Base-by-base conservation (phyloP, 2,797 vertebrate genomes). In the Toxotes lorentzi region DNA sequence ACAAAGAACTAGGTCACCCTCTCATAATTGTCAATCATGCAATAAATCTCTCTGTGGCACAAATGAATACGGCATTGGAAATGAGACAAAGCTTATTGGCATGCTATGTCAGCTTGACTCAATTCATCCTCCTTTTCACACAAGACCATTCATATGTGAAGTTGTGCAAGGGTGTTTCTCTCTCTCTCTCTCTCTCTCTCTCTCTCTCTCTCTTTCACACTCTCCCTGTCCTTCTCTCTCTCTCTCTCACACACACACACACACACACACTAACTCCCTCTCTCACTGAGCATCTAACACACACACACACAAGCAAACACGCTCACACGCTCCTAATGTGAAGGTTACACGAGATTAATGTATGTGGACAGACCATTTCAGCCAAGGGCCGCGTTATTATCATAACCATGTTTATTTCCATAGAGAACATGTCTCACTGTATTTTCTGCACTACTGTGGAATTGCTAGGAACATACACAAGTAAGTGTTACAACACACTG, bases 21-120 rank as follows among this genome's bases (percentile, higher is more conserved):
- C 96, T 96, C 95, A 96, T 96, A 96, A 96, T 97, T 97, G 96
- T 96, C 96, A 96, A 97, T 96, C 96, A 96, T 96, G 95, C 95
- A 97, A 96, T 96, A 97, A 96, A 97, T 96, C 95, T 96, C 93
- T 94, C 92, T 94, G 94, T 95, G 95, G 93, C 95, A 93, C 94
- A 96, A 96, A 96, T 96, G 95, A 96, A 96, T 96, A 93, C 94
- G 86, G 95, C 95, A 94, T 95, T 95, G 94, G 94, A 92, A 96
- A 95, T 95, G 95, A 96, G 95, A 97, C 96, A 96, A 96, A 96
- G 95, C 95, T 95, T 96, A 96, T 96, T 96, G 96, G 95, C 96
- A 96, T 96, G 95, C 95, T 90, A 95, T 95, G 95, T 96, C 96
- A 96, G 94, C 94, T 95, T 94, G 93, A 95, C 95, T 96, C 94